Evolutionary conservation across 2,888 invertebrate species (phyloP), one percentile per base, ranked within the genome.

Genomic region (Microdon myrmicae): DNA sequence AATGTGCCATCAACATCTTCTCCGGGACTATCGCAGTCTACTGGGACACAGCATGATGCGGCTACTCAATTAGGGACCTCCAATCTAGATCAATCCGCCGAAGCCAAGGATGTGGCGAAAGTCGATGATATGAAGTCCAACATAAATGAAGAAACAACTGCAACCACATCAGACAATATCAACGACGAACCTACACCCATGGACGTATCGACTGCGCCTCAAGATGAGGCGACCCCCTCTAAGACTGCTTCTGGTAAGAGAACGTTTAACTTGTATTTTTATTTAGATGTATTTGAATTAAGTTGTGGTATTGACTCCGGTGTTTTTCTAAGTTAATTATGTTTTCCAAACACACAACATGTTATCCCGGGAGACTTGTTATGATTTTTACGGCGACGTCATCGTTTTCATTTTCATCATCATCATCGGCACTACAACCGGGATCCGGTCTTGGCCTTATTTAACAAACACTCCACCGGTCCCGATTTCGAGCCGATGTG

Each of bases 141-240:
- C 37, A 37, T 45, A 4, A 61, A 34, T 53, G 31, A 39, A 25
- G 48, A 64, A 22, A 7, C 38, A 23, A 5, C 45, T 25, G 23
- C 37, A 10, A 26, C 44, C 10, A 44, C 68, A 1, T 38, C 67
- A 1, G 67, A 28, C 4, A 38, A 66, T 6, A 23, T 49, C 26
- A 66, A 67, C 51, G 56, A 56, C 59, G 75, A 45, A 20, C 72
- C 75, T 47, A 59, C 74, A 16, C 67, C 75, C 6, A 72, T 74
- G 69, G 67, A 75, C 39, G 71, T 73, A 12, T 1, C 58, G 5
- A 23, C 60, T 2, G 67, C 71, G 13, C 13, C 22, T 4, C 43
- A 56, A 45, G 26, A 56, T 56, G 26, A 51, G 37, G 19, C 12
- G 2, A 54, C 66, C 2, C 47, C 70, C 1, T 34, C 60, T 10